These are phyloP conservation scores for Drosophila kikkawai DNA, from an alignment of 1,140 invertebrate species.

Conservation along the genomic window DNA sequence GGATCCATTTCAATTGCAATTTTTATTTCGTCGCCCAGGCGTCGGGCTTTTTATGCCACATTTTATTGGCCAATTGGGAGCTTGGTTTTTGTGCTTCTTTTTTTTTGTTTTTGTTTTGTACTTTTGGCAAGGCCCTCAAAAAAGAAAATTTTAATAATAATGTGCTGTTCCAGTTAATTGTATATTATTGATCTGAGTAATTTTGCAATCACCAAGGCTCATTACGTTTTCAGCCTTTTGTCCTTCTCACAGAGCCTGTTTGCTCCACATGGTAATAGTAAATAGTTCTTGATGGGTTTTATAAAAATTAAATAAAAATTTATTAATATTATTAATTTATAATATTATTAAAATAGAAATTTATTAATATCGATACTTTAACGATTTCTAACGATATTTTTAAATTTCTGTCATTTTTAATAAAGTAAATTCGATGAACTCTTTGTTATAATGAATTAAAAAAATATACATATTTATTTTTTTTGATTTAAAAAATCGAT, in stretches of 20 bases:
- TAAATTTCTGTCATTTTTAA: too few relatives aligned
- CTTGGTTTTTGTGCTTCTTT: slow-evolving; percentile 6
- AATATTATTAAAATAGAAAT: too few relatives aligned
- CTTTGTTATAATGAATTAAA: too few relatives aligned
- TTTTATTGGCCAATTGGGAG: slow-evolving; percentile 43
- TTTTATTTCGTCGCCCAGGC: slow-evolving; percentile 35
- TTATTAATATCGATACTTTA: too few relatives aligned
- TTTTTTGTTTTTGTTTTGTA: not conserved
- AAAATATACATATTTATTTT: too few relatives aligned
- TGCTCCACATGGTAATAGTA: not conserved
- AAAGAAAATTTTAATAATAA: slow-evolving; percentile 2
- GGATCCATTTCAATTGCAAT: slow-evolving; percentile 51
- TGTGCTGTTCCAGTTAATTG: slow-evolving; percentile 29
- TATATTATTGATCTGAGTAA: slow-evolving; percentile 36
- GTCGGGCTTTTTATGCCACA: slow-evolving; percentile 17
- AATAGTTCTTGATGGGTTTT: not conserved
- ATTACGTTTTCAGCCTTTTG: slow-evolving; percentile 17
- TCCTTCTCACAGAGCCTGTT: slow-evolving; percentile 16
- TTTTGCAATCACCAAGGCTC: slow-evolving; percentile 22
- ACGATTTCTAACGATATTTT: too few relatives aligned
- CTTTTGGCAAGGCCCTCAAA: slow-evolving; percentile 40
- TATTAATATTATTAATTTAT: too few relatives aligned
- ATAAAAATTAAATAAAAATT: too few relatives aligned
- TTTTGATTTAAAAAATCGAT: too few relatives aligned
- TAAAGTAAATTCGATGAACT: too few relatives aligned